Base-by-base conservation (phyloP, 1,140 invertebrate genomes). In the Drosophila eugracilis region DNA sequence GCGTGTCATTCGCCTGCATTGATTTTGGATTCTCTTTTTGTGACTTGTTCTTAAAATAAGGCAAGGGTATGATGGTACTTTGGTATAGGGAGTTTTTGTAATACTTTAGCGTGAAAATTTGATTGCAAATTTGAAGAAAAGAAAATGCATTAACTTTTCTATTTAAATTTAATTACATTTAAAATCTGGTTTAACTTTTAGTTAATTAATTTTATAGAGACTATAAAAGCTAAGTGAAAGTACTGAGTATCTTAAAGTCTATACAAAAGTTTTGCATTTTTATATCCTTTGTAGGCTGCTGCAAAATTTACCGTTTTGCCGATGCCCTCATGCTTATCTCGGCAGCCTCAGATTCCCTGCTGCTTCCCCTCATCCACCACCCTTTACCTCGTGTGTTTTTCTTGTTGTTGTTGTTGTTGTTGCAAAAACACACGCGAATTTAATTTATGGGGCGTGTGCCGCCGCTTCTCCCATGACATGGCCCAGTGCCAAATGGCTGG, bases 391-490 rank as follows among this genome's bases (percentile, higher is more conserved):
- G 21, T 36, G n/a, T n/a, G n/a, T n/a, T n/a, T n/a, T n/a, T n/a
- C n/a, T n/a, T n/a, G n/a, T n/a, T n/a, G n/a, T 32, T 32, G 6
- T 12, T 44, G 41, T 73, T 30, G 32, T 53, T 42, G 49, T n/a
- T 53, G 50, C 10, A 22, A 70, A 60, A 63, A 85, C 71, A 78
- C 77, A 78, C 75, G 71, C 78, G 71, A 88, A 59, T 83, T 83
- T 89, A 88, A 86, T 86, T 86, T 86, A 86, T 78, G 78, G 62
- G 83, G 78, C 84, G 83, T 86, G 60, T 69, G 65, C 65, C 65
- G 59, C 24, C 60, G 65, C 65, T 67, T 67, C 32, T 67, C 53
- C 75, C 75, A 58, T 72, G 62, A 48, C 48, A 54, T 86, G 81
- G 81, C 78, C 74, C 78, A 83, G 44, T 88, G 81, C 81, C 83